Base-by-base conservation (phyloP, 92 coral and sea anemone genomes). In the Phenganax marumi region DNA sequence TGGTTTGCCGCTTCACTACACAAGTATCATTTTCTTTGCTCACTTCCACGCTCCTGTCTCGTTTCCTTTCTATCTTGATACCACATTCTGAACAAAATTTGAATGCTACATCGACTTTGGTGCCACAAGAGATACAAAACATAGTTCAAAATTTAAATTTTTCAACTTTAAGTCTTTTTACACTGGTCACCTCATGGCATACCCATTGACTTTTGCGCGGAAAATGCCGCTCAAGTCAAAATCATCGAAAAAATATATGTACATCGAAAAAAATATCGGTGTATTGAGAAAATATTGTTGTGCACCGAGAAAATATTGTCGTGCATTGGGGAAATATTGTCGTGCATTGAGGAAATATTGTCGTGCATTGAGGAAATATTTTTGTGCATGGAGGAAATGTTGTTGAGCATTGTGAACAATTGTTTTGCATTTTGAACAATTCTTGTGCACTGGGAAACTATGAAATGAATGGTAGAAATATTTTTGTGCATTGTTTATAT, bases 81-180 rank as follows among this genome's bases (percentile, higher is more conserved):
- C 83, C 77, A 22, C 84, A 65, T 43, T 68, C 60, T 18, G 83
- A 39, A 22, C 86, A 70, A 73, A 33, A 80, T 23, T 52, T 66
- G 25, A 64, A 64, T 8, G 76, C 16, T 16, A 50, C 47, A 8
- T 66, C 17, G 39, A 52, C 55, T n/a, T 9, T 22, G 8, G 84
- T 19, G 18, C 75, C 74, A 47, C 84, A 80, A 43, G 39, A 46
- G 58, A 50, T 13, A 64, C 84, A 80, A 80, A 10, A 65, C 84
- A 80, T 80, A 21, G 3, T 63, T 16, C 3, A 0, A 63, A 63
- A 12, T 12, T 63, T 63, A 63, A 63, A 4, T 12, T 12, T 63
- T 63, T 4, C 5, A 18, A 63, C 70, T 39, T 8, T 56, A 14
- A 14, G 63, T 14, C 17, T 1, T 33, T 33, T 58, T 58, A 23